These are phyloP conservation scores for Diplodus puntazzo DNA, from an alignment of 2,797 vertebrate genomes.

Conservation along the genomic window DNA sequence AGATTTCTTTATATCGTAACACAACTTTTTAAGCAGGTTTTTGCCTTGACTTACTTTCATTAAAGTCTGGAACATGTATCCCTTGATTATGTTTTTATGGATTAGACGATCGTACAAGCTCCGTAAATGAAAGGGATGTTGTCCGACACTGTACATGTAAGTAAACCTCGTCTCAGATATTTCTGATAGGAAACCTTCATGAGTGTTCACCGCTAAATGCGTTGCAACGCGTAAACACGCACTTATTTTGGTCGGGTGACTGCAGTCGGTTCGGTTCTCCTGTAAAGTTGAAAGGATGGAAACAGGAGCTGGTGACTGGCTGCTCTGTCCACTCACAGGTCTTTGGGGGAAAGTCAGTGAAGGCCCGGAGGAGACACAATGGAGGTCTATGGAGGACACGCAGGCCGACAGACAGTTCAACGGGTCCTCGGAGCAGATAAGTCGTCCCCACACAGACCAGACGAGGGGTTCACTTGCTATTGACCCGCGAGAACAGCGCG, in stretches of 20 bases:
- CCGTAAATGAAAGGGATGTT: neutral
- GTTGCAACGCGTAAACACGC: neutral
- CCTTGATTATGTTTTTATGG: neutral
- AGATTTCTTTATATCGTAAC: neutral
- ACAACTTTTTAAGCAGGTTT: neutral
- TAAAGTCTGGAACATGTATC: neutral
- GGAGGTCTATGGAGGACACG: slow-evolving; percentile 58
- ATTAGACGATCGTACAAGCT: neutral
- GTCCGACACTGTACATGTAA: neutral
- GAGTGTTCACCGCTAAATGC: neutral
- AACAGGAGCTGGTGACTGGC: slow-evolving; percentile 53
- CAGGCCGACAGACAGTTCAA: slow-evolving; percentile 70
- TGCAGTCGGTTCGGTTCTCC: slow-evolving; percentile 1
- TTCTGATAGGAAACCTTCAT: neutral
- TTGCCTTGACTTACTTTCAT: neutral
- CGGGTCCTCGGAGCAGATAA: slow-evolving; percentile 73
- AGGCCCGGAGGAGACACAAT: slow-evolving; percentile 50
- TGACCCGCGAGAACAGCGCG: slow-evolving; percentile 68
- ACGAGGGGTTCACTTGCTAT: slow-evolving; percentile 59
- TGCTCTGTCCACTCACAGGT: slow-evolving; percentile 40
- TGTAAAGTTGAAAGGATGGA: slow-evolving; percentile 46
- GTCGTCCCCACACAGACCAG: slow-evolving; percentile 61
- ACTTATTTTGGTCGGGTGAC: neutral
- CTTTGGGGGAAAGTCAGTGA: slow-evolving; percentile 34
- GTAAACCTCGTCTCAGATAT: neutral